phyloP scores from a whole-genome alignment of 2,797 vertebrate genomes.

The Manis crassicaudata region DNA sequence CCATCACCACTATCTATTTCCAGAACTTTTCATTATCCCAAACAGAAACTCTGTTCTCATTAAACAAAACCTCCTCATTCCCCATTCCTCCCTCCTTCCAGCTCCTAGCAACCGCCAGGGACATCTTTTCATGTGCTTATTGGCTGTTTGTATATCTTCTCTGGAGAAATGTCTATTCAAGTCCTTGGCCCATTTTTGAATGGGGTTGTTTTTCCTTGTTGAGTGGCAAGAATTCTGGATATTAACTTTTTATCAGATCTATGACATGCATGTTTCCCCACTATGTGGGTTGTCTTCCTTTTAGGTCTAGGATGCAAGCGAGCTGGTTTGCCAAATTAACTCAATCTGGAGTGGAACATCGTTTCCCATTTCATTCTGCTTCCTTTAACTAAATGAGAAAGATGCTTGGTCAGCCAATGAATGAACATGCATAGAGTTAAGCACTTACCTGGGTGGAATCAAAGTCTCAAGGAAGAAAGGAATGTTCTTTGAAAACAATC shows the following conservation, averaged over 20 bases:
- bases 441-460: no score
- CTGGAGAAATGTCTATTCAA: neutral
- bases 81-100: neutral
- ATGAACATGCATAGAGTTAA: no score
- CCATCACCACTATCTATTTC: neutral
- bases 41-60: neutral
- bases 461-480: no score
- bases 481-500: no score
- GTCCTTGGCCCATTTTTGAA: conserved; percentile 3
- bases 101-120: neutral
- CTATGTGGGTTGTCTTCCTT: neutral
- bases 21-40: neutral
- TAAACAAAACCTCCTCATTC: neutral
- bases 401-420: no score
- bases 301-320: no score
- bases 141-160: neutral
- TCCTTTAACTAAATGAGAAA: no score
- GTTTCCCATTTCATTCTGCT: no score
- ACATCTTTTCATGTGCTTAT: neutral
- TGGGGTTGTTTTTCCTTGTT: neutral
- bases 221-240: neutral
- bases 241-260: neutral
- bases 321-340: no score
- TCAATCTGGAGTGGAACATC: no score
- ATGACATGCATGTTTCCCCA: neutral